These are phyloP conservation scores for Triplophysa tibetana DNA, from an alignment of 2,113 vertebrate species.

Conservation along the genomic window DNA sequence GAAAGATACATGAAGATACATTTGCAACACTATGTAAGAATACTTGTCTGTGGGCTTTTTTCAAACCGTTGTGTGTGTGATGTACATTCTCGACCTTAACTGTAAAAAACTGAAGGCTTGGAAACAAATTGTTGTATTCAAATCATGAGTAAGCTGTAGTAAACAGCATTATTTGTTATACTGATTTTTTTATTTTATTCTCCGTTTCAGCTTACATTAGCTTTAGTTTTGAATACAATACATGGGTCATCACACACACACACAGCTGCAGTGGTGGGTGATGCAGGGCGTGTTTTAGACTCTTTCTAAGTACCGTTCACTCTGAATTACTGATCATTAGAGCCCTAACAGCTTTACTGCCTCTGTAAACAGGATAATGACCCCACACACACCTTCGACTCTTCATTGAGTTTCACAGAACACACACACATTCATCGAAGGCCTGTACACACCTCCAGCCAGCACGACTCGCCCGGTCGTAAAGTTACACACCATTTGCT, in stretches of 20 bases:
- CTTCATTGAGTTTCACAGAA: constrained; percentile 29
- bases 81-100: too few relatives aligned
- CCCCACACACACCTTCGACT: constrained; percentile 24
- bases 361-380: constrained; percentile 94
- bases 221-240: background rate
- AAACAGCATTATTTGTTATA: too few relatives aligned
- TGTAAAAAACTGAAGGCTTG: too few relatives aligned
- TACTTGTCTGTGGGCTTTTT: too few relatives aligned
- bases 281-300: constrained; percentile 35
- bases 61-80: too few relatives aligned
- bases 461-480: constrained; percentile 41
- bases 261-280: constrained; percentile 5
- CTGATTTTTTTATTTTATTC: too few relatives aligned
- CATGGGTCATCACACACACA: constrained; percentile 7
- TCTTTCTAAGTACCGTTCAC: constrained; percentile 45
- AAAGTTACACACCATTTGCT: constrained; percentile 58
- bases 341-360: constrained; percentile 93
- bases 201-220: too few relatives aligned
- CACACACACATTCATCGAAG: background rate
- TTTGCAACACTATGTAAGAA: too few relatives aligned
- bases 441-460: constrained; percentile 39
- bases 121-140: too few relatives aligned
- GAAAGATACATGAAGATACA: too few relatives aligned
- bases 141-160: too few relatives aligned
- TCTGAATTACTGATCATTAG: constrained; percentile 87